phyloP scores from a whole-genome alignment of 1,140 invertebrate genomes.

The Drosophila orosa region DNA sequence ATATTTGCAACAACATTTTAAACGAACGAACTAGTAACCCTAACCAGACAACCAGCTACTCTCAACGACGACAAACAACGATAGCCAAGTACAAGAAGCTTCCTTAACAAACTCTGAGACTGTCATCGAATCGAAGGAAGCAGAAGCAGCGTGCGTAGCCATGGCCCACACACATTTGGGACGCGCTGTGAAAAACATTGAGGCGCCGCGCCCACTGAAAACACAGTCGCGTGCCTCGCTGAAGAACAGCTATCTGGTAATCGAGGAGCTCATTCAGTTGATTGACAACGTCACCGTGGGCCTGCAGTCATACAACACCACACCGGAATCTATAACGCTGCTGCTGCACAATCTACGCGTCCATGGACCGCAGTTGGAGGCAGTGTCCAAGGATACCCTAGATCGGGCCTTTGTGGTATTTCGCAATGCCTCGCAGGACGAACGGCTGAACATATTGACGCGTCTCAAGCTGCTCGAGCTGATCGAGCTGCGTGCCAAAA shows the following conservation, averaged over 20 bases:
- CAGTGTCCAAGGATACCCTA: constrained; percentile 89
- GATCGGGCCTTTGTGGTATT: constrained; percentile 91
- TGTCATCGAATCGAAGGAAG: constrained; percentile 28
- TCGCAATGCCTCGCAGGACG: constrained; percentile 93
- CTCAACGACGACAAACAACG: constrained; percentile 34
- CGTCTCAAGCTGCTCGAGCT: constrained; percentile 93
- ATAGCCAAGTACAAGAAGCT: constrained; percentile 8
- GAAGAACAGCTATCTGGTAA: constrained; percentile 80
- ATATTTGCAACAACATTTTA: constrained; percentile 43
- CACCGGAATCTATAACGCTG: constrained; percentile 76
- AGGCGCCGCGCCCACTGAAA: constrained; percentile 90
- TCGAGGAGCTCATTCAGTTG: constrained; percentile 89
- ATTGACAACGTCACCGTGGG: constrained; percentile 89
- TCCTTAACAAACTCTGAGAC: constrained; percentile 11
- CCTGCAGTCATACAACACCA: constrained; percentile 86
- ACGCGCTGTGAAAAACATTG: constrained; percentile 88
- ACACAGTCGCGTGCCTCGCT: constrained; percentile 84
- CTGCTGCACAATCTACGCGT: constrained; percentile 88
- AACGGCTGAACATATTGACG: constrained; percentile 91
- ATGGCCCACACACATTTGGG: constrained; percentile 82
- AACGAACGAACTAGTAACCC: constrained; percentile 61
- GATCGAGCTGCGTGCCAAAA: constrained; percentile 93
- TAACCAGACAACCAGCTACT: constrained; percentile 36
- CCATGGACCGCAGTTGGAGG: constrained; percentile 90
- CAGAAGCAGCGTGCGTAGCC: neutral